Percentiles rank a stretch among this genome's conserved stretches.
Evolutionary conservation across 2,888 invertebrate genomes (phyloP).

Genomic region (Lasioglossum pauxillum): DNA sequence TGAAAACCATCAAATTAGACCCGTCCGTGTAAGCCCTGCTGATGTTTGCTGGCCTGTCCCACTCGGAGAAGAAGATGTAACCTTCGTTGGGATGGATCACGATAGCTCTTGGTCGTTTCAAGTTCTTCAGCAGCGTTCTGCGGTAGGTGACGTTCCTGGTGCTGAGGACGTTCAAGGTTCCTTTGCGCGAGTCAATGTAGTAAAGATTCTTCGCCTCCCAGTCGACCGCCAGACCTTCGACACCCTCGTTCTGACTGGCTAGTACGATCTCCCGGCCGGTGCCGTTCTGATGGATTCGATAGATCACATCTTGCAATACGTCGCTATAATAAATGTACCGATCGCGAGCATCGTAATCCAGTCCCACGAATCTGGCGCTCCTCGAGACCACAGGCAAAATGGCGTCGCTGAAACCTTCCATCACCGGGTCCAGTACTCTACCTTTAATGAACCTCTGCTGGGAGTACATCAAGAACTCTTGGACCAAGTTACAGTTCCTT

Average conservation of each 20-base stretch:
- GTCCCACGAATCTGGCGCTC: slow-evolving; percentile 96
- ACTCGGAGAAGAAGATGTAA: slow-evolving; percentile 97
- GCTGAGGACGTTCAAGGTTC: slow-evolving; percentile 96
- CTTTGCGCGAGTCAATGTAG: slow-evolving; percentile 97
- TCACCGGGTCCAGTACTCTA: slow-evolving; percentile 93
- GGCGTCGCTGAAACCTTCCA: slow-evolving; percentile 97
- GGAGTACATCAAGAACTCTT: slow-evolving; percentile 97
- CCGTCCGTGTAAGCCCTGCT: slow-evolving; percentile 97
- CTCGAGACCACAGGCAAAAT: slow-evolving; percentile 97
- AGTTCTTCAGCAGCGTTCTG: slow-evolving; percentile 92
- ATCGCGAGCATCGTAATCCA: slow-evolving; percentile 96
- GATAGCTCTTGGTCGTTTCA: slow-evolving; percentile 97
- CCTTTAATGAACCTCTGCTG: slow-evolving; percentile 98
- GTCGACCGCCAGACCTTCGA: slow-evolving; percentile 97
- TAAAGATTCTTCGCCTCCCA: slow-evolving; percentile 98
- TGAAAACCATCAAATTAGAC: slow-evolving; percentile 93
- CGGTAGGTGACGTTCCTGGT: slow-evolving; percentile 94
- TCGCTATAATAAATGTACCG: slow-evolving; percentile 99
- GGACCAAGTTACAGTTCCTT: slow-evolving; percentile 92
- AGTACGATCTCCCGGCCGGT: slow-evolving; percentile 94
- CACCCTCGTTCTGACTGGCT: slow-evolving; percentile 98
- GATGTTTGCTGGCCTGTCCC: slow-evolving; percentile 98
- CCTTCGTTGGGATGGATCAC: slow-evolving; percentile 98
- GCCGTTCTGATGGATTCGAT: slow-evolving; percentile 92
- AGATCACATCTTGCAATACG: slow-evolving; percentile 97